phyloP scores from a whole-genome alignment of 2,797 vertebrate species.

The Helarctos malayanus region DNA sequence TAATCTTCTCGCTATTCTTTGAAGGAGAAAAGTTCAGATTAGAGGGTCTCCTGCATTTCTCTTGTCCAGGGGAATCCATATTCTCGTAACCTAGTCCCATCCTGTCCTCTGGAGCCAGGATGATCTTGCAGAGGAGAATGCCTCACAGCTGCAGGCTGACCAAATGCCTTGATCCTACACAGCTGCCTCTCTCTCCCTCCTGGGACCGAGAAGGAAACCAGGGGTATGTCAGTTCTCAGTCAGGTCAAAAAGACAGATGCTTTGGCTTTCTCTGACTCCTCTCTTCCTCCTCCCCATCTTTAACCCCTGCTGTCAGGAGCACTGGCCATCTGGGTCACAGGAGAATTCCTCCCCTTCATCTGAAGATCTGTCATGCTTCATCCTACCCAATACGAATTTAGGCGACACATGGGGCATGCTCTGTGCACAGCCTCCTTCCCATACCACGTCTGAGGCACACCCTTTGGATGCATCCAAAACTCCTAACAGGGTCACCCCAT shows the following conservation, averaged over 20 bases:
- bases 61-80: slow-evolving; percentile 2
- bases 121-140: slow-evolving; percentile 4
- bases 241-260: slow-evolving; percentile 28
- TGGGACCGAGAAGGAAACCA: slow-evolving; percentile 54
- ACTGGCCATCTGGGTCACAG: not conserved
- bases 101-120: slow-evolving; percentile 32
- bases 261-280: not conserved
- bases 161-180: slow-evolving; percentile 63
- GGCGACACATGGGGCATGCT: not conserved
- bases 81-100: slow-evolving; percentile 25
- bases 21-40: slow-evolving; percentile 7
- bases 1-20: not conserved
- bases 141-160: slow-evolving; percentile 53
- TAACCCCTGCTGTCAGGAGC: not conserved
- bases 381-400: not conserved
- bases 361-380: not conserved
- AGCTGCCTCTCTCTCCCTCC: slow-evolving; percentile 56
- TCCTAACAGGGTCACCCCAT: not conserved
- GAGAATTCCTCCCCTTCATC: not conserved
- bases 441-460: not conserved
- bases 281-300: not conserved
- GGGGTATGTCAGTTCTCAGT: not conserved
- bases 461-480: not conserved
- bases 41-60: not conserved
- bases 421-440: not conserved